Percentiles rank a stretch among this genome's conserved stretches.
phyloP scores from a whole-genome alignment of 2,888 invertebrate species.

The Andricus curvator region DNA sequence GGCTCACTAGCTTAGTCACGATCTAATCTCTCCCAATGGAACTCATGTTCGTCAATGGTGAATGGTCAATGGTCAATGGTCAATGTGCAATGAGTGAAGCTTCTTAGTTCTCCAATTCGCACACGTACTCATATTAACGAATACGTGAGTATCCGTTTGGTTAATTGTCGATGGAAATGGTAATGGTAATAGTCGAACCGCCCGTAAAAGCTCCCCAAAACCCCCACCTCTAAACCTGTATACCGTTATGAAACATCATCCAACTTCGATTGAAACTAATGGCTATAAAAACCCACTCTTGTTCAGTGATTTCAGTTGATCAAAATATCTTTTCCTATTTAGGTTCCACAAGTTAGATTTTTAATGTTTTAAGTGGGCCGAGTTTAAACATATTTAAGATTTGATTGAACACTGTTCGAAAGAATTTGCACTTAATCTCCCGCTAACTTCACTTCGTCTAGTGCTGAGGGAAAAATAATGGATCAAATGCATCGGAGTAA shows the following conservation, averaged over 20 bases:
- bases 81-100: slow-evolving; percentile 46
- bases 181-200: slow-evolving; percentile 22
- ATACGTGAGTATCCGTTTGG: slow-evolving; percentile 12
- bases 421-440: too few species aligned
- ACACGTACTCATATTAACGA: slow-evolving; percentile 12
- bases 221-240: too few species aligned
- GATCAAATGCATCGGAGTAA: too few species aligned
- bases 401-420: too few species aligned
- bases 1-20: slow-evolving; percentile 60
- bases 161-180: slow-evolving; percentile 23
- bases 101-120: slow-evolving; percentile 36
- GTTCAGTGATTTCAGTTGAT: neutral
- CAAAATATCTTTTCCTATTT: neutral
- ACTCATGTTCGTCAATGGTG: slow-evolving; percentile 57
- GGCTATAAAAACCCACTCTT: neutral
- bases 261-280: neutral
- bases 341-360: neutral
- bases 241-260: slow-evolving; percentile 14
- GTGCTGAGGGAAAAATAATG: too few species aligned
- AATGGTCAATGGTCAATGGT: too few species aligned
- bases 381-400: too few species aligned
- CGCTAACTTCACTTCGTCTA: too few species aligned
- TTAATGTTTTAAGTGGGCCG: neutral
- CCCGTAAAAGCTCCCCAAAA: too few species aligned
- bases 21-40: slow-evolving; percentile 68